phyloP scores from a whole-genome alignment of 2,888 invertebrate species.

The Onchidella celtica region DNA sequence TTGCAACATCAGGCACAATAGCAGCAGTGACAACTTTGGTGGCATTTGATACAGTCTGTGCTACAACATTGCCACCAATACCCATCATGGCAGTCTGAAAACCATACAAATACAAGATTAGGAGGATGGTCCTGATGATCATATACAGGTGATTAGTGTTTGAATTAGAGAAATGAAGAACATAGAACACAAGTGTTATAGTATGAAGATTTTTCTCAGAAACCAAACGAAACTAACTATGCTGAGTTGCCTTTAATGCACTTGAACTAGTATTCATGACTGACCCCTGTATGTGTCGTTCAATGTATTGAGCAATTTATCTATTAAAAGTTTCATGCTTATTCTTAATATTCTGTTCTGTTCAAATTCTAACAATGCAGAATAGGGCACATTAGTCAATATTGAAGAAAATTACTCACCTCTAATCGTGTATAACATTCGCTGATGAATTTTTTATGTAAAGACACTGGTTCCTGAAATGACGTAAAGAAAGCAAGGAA shows the following conservation, averaged over 20 bases:
- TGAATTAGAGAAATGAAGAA: neutral
- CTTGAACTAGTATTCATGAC: no score
- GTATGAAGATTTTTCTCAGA: no score
- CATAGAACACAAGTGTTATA: no score
- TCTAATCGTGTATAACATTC: conserved; percentile 81
- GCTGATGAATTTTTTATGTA: conserved; percentile 81
- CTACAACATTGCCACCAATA: conserved; percentile 77
- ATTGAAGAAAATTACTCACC: conserved; percentile 59
- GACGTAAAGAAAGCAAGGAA: no score
- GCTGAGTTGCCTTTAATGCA: no score
- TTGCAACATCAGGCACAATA: conserved; percentile 78
- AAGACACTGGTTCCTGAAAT: conserved; percentile 77
- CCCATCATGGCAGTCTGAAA: conserved; percentile 76
- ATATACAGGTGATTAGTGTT: neutral
- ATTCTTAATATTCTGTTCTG: no score
- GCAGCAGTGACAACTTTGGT: conserved; percentile 80
- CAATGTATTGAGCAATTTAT: no score
- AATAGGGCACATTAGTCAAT: no score
- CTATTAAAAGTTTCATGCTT: no score
- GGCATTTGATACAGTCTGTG: conserved; percentile 78
- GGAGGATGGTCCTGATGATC: neutral
- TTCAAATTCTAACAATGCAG: no score
- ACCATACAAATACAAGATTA: neutral
- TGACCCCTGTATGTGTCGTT: no score
- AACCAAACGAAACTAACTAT: no score